phyloP scores from a whole-genome alignment of 2,888 invertebrate genomes.

The Scaptomyza caliginosa region DNA sequence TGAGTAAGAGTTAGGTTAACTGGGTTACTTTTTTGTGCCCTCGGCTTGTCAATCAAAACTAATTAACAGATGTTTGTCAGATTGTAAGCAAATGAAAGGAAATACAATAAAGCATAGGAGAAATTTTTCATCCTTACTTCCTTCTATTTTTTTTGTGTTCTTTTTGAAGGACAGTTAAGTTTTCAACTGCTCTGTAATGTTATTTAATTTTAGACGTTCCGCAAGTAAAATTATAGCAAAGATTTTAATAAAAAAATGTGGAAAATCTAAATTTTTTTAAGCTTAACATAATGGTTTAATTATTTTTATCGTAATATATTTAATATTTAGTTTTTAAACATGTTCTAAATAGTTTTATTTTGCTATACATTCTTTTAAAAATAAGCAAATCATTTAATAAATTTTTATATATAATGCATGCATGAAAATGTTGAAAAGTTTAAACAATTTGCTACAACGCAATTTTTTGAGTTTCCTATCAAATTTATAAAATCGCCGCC shows the following conservation, averaged over 20 bases:
- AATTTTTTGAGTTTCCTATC: slow-evolving; percentile 71
- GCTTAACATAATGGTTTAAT: too few species aligned
- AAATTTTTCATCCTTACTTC: too few species aligned
- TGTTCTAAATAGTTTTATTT: slow-evolving; percentile 3
- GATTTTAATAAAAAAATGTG: not conserved
- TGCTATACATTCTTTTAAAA: slow-evolving; percentile 22
- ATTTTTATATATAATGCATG: slow-evolving; percentile 23
- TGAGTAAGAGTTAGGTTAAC: not conserved
- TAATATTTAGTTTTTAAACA: slow-evolving; percentile 1
- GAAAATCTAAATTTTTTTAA: too few species aligned
- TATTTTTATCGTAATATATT: too few species aligned
- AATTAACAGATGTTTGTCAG: not conserved
- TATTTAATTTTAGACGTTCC: too few species aligned
- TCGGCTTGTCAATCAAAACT: slow-evolving; percentile 13
- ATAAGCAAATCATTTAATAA: too few species aligned
- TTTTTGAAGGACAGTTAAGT: too few species aligned
- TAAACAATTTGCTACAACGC: slow-evolving; percentile 79
- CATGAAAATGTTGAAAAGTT: slow-evolving; percentile 53
- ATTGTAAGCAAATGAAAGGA: not conserved
- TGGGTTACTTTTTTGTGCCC: not conserved
- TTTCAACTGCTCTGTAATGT: too few species aligned
- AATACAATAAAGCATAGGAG: too few species aligned
- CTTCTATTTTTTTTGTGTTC: too few species aligned
- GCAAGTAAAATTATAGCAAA: not conserved
- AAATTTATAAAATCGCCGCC: slow-evolving; percentile 71